phyloP scores from a whole-genome alignment of 1,140 invertebrate genomes.

The Microplitis mediator region DNA sequence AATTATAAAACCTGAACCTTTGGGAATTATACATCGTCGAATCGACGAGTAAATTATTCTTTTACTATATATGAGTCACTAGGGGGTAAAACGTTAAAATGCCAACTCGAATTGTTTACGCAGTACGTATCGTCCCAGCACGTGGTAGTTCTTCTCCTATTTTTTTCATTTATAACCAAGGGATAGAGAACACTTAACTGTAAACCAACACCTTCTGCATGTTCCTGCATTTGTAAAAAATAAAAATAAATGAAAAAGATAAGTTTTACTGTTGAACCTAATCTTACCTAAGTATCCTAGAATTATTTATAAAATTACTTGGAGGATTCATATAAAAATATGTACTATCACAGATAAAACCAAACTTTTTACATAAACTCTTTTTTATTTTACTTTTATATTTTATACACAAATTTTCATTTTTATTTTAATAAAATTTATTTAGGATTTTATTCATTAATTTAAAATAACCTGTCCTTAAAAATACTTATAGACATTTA shows the following conservation, averaged over 20 bases:
- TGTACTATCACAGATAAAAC: not conserved
- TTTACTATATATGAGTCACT: conserved; percentile 17
- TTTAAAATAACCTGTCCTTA: too few species aligned
- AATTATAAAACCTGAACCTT: conserved; percentile 21
- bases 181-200: not conserved
- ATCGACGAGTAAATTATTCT: conserved; percentile 13
- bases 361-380: conserved; percentile 27
- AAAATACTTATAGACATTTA: too few species aligned
- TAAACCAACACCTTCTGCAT: not conserved
- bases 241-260: conserved; percentile 18
- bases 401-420: not conserved
- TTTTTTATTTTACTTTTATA: conserved; percentile 6
- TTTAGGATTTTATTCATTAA: too few species aligned
- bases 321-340: conserved; percentile 18
- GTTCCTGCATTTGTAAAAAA: conserved; percentile 10
- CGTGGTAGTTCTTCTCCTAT: not conserved
- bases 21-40: conserved; percentile 13
- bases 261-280: conserved; percentile 37
- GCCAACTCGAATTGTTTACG: conserved; percentile 25
- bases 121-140: not conserved
- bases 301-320: conserved; percentile 48
- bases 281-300: conserved; percentile 40
- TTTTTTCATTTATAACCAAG: not conserved
- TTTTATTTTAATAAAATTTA: too few species aligned
- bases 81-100: conserved; percentile 22